Evolutionary conservation across 30 jellyfish, hydroid and myxozoan genomes (phyloP), one percentile per base, ranked within the genome.

Genomic region (Euphysa ruthae): DNA sequence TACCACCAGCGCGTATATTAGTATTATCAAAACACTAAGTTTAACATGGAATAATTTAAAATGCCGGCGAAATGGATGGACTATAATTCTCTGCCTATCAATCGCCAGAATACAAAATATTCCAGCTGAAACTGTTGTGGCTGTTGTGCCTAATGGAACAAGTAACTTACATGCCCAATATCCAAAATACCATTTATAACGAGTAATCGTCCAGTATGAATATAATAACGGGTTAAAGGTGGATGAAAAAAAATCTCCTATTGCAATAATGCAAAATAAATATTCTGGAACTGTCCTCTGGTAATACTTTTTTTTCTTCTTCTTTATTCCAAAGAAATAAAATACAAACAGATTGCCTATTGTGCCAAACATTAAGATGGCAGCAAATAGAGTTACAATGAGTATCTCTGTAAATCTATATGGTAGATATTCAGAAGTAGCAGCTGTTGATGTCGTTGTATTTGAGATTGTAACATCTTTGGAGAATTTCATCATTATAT

Each of bases 131-230:
- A 81, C 55, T 12, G 91, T 88, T 16, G 89, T 82, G 4, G 91
- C 94, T 16, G 71, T 66, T 18, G 93, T 82, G 20, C 91, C 93
- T 27, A 88, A 26, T 16, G 91, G 78, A 20, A 76, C 78, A 21
- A 80, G 76, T 23, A 81, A 15, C 76, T 79, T 88, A 83, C 97
- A 88, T 12, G 91, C 94, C 19, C 87, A 58, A 38, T 63, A 73
- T 31, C 97, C 94, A 34, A 79, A 79, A 61, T 79, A 93, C 97
- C 97, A 88, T 31, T 74, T 54, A 32, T 66, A 68, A 16, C 49
- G 57, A 0, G 94, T 88, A 23, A 80, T 42, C 13, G 89, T 74
- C 94, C 93, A 74, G 61, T 88, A 79, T 0, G 77, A 35, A 33
- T 52, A 88, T 29, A 88, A 44, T 2, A 73, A 32, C 29, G 97